phyloP scores from a whole-genome alignment of 2,113 vertebrate genomes.

The Paramormyrops kingsleyae region DNA sequence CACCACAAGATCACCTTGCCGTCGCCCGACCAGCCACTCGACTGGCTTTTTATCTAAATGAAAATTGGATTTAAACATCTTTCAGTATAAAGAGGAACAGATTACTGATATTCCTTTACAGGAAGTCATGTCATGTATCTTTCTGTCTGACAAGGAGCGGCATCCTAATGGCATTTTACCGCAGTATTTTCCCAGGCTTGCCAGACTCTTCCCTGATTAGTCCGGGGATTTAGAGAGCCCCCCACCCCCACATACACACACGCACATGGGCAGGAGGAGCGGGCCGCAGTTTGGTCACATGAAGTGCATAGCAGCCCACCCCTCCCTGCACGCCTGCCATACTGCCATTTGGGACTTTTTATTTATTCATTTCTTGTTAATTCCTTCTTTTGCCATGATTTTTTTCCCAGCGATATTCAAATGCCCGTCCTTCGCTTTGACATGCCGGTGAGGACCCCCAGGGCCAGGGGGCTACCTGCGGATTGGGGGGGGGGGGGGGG shows the following conservation, averaged over 20 bases:
- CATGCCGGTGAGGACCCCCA: constrained; percentile 23
- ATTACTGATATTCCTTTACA: background rate
- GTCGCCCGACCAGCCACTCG: background rate
- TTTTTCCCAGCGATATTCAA: constrained; percentile 56
- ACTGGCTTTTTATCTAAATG: background rate
- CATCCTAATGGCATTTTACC: background rate
- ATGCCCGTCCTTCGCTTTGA: constrained; percentile 65
- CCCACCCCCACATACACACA: background rate
- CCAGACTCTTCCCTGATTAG: constrained; percentile 68
- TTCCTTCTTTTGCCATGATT: background rate
- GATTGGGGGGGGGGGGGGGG: constrained; percentile 47
- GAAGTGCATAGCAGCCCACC: background rate
- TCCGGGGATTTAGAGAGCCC: constrained; percentile 37
- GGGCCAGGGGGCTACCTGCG: constrained; percentile 38
- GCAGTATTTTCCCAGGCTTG: constrained; percentile 41
- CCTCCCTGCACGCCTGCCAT: background rate
- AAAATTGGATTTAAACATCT: background rate
- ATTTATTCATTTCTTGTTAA: constrained; percentile 9
- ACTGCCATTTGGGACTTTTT: background rate
- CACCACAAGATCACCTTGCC: background rate
- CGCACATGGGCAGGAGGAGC: background rate
- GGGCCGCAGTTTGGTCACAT: background rate
- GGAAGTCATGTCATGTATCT: background rate
- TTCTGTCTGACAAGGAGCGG: background rate
- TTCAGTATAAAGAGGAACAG: background rate